phyloP scores from a whole-genome alignment of 2,888 invertebrate species.

The Scotopteryx bipunctaria region DNA sequence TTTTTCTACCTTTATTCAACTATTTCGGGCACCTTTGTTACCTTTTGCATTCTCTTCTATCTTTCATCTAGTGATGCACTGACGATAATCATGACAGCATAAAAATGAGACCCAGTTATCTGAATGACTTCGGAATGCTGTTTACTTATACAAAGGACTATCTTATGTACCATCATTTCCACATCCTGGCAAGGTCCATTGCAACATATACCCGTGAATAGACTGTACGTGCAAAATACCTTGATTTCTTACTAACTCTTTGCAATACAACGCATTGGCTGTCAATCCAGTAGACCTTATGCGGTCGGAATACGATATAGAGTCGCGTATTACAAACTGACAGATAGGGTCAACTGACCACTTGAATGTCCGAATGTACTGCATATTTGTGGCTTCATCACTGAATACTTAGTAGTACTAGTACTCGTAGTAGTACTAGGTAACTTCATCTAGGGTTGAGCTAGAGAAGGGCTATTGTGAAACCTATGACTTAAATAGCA shows the following conservation, averaged over 20 bases:
- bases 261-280: slow-evolving; percentile 16
- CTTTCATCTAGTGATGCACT: too few relatives aligned
- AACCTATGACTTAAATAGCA: too few relatives aligned
- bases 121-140: slow-evolving; percentile 1
- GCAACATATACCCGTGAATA: slow-evolving; percentile 30
- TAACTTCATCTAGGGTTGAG: too few relatives aligned
- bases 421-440: too few relatives aligned
- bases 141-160: slow-evolving; percentile 26
- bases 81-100: too few relatives aligned
- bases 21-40: too few relatives aligned
- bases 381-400: slow-evolving; percentile 39
- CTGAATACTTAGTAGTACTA: too few relatives aligned
- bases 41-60: too few relatives aligned
- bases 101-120: neutral
- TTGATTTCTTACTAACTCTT: slow-evolving; percentile 20
- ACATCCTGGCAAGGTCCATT: slow-evolving; percentile 38
- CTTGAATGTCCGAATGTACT: slow-evolving; percentile 28
- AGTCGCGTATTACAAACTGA: slow-evolving; percentile 20
- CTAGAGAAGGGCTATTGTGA: neutral
- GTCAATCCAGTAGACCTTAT: slow-evolving; percentile 21
- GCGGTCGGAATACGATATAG: slow-evolving; percentile 21
- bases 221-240: slow-evolving; percentile 25
- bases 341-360: slow-evolving; percentile 32
- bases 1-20: too few relatives aligned
- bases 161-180: slow-evolving; percentile 36